Conservation (phyloP, 2,888 invertebrate species). For the Cephus nigrinus region DNA sequence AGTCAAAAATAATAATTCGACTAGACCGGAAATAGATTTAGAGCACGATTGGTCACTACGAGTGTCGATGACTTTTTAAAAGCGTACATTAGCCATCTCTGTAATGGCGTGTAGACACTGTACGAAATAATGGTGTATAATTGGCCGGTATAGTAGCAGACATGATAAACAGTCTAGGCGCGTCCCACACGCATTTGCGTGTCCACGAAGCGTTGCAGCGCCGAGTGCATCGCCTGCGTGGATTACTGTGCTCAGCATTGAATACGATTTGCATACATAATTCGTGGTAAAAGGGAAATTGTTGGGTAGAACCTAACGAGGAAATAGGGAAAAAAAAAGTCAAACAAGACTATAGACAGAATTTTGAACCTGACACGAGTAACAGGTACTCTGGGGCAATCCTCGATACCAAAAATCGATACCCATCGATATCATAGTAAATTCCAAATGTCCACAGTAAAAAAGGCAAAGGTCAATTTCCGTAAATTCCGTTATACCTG, state of each 20-base stretch:
- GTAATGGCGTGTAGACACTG: not conserved
- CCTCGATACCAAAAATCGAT: not conserved
- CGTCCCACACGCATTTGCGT: slow-evolving; percentile 5
- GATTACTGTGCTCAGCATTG: not conserved
- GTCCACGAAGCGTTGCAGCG: not conserved
- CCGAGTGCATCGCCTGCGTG: not conserved
- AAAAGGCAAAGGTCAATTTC: not conserved
- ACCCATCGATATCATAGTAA: not conserved
- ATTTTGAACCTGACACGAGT: not conserved
- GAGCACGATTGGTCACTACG: not conserved
- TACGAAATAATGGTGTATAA: not conserved
- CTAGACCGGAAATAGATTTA: not conserved
- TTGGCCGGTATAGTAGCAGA: not conserved
- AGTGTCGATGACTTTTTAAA: not conserved
- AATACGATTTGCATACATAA: not conserved
- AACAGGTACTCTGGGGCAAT: not conserved
- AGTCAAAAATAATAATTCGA: not conserved
- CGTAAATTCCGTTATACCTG: not conserved
- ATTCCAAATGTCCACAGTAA: not conserved
- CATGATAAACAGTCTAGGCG: not conserved
- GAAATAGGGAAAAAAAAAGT: not conserved
- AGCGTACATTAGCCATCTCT: not conserved
- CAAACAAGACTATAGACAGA: not conserved
- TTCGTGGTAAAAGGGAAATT: slow-evolving; percentile 1
- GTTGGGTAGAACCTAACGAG: not conserved